Base-by-base conservation (phyloP, 2,113 vertebrate species). In the Neodontobutis hainanensis region DNA sequence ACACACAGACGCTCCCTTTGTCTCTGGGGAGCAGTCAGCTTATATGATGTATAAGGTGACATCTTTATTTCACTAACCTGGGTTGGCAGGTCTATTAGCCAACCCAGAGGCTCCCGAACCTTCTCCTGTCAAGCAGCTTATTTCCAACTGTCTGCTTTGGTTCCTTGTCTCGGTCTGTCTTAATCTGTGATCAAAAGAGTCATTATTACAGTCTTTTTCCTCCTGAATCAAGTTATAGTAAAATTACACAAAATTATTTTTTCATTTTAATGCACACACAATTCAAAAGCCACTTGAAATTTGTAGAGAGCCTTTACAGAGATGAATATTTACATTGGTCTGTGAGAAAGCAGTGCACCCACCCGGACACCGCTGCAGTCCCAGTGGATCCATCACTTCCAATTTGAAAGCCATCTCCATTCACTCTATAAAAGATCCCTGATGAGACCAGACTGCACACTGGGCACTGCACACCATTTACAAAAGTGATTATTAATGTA, bases 11-110 rank as follows among this genome's bases (percentile, higher is more conserved):
- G 10, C 63, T 43, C 8, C 66, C 81, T 82, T 77, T 73, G 84
- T 87, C 85, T 81, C 84, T 36, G 67, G 86, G 83, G 87, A 87
- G 84, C 81, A 87, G 89, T 90, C 89, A 89, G 75, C 66, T 89
- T 48, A 45, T 82, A 85, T 88, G 86, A 89, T 87, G 77, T 77
- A 73, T 83, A 84, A 81, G 77, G 85, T 82, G 87, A 90, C 86
- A 87, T 88, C 87, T 90, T 88, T 87, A 90, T 90, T 86, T 71
- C 80, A 66, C 89, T 88, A 90, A 90, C 85, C 81, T 68, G 68
- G 78, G 52, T 72, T 89, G 89, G 85, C 89, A 90, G 87, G 71
- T 89, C 86, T 89, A 89, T 90, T 90, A 89, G 89, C 74, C 70
- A 66, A 76, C 73, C 68, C 78, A 59, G 59, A 82, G 85, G 73